Percentiles rank a stretch among this genome's conserved stretches.
Conservation (phyloP, 2,888 invertebrate genomes). For the Scaptomyza flava region DNA sequence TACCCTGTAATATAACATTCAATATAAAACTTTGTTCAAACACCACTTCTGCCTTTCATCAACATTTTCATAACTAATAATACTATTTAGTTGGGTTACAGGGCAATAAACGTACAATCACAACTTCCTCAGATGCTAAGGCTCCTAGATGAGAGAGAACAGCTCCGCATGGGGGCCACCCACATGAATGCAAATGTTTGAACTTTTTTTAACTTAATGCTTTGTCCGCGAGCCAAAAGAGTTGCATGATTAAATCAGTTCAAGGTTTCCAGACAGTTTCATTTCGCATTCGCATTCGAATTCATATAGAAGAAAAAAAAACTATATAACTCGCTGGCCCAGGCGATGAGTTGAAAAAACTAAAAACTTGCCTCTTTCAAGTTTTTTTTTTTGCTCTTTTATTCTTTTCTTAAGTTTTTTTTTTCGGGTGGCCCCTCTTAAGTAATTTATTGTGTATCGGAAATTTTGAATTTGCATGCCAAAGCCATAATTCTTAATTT, state of each 20-base stretch:
- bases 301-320: slow-evolving; percentile 23
- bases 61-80: no score
- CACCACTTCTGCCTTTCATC: no score
- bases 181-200: slow-evolving; percentile 62
- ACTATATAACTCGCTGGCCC: slow-evolving; percentile 34
- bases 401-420: slow-evolving; percentile 35
- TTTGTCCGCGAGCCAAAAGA: slow-evolving; percentile 12
- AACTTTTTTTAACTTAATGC: slow-evolving; percentile 37
- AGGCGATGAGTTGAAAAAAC: slow-evolving; percentile 33
- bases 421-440: slow-evolving; percentile 63
- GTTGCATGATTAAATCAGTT: slow-evolving; percentile 50
- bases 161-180: slow-evolving; percentile 63
- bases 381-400: slow-evolving; percentile 45
- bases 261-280: slow-evolving; percentile 52
- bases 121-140: slow-evolving; percentile 37
- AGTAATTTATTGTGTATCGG: slow-evolving; percentile 82
- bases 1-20: background rate
- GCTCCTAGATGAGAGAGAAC: slow-evolving; percentile 36
- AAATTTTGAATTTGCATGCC: slow-evolving; percentile 81
- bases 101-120: slow-evolving; percentile 18
- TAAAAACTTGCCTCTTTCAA: slow-evolving; percentile 45
- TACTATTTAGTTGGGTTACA: background rate
- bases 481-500: slow-evolving; percentile 84
- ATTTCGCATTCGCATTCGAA: background rate
- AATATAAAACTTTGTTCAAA: background rate